phyloP scores from a whole-genome alignment of 92 coral and sea anemone genomes.

The Paragorgia papillata region DNA sequence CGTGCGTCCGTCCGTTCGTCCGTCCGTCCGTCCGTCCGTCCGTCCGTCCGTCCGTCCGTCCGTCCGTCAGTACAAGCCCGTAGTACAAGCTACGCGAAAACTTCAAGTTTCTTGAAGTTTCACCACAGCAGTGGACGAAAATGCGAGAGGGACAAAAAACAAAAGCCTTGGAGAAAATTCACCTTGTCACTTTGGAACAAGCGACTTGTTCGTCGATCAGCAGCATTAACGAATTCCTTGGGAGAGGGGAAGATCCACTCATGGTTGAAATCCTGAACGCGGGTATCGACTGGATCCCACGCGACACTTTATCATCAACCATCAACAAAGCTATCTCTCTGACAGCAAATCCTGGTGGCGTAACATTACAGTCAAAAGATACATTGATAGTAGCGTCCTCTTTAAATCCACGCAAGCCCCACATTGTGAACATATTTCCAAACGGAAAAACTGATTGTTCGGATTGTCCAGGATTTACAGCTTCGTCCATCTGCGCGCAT shows the following conservation, averaged over 20 bases:
- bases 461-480: slow-evolving; percentile 44
- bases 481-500: slow-evolving; percentile 53
- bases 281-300: slow-evolving; percentile 54
- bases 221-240: slow-evolving; percentile 1
- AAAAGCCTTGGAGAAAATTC: slow-evolving; percentile 7
- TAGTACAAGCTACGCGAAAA: slow-evolving; percentile 38
- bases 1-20: too few species aligned
- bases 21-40: too few species aligned
- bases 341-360: slow-evolving; percentile 12
- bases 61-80: too few species aligned
- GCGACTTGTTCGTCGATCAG: slow-evolving; percentile 1
- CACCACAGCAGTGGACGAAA: background rate
- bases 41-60: too few species aligned
- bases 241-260: slow-evolving; percentile 25
- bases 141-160: slow-evolving; percentile 12
- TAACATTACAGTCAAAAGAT: slow-evolving; percentile 23
- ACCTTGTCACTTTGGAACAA: slow-evolving; percentile 1
- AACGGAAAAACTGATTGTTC: slow-evolving; percentile 48
- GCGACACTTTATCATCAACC: slow-evolving; percentile 37
- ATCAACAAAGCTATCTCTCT: slow-evolving; percentile 40
- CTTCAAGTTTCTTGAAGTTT: slow-evolving; percentile 45
- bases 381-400: slow-evolving; percentile 45
- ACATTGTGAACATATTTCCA: slow-evolving; percentile 41
- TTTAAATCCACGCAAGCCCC: slow-evolving; percentile 55
- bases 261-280: slow-evolving; percentile 14